A percentile compares a stretch with the other conserved stretches of the same genome.
These are phyloP conservation scores for Pediacus dermestoides DNA, from an alignment of 2,888 invertebrate species.

Conservation along the genomic window DNA sequence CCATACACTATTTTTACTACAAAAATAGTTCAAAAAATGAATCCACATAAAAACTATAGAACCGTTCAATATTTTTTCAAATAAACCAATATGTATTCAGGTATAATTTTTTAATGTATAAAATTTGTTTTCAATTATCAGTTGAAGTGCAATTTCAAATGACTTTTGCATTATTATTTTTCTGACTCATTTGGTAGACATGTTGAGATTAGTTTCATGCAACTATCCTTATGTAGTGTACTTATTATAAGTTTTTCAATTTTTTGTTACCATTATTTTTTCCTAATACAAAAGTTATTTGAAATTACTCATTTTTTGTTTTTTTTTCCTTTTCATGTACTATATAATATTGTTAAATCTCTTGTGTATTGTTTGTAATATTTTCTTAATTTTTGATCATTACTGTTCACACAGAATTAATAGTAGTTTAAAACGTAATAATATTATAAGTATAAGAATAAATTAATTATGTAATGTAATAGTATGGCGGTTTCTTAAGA, in stretches of 20 bases:
- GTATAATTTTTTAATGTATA: too few relatives aligned
- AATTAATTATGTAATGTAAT: conserved; percentile 13
- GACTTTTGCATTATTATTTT: conserved; percentile 9
- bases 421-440: conserved; percentile 18
- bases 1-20: conserved; percentile 26
- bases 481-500: conserved; percentile 18
- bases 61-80: not conserved
- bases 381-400: conserved; percentile 20
- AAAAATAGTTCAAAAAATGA: not conserved
- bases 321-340: conserved; percentile 21
- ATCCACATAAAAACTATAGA: not conserved
- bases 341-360: conserved; percentile 37
- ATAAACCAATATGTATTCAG: too few relatives aligned
- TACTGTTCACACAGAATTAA: conserved; percentile 26
- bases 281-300: conserved; percentile 28
- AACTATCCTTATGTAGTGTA: too few relatives aligned
- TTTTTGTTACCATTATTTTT: conserved; percentile 22
- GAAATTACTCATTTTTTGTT: conserved; percentile 26
- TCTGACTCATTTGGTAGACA: conserved; percentile 8
- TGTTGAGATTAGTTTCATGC: too few relatives aligned
- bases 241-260: not conserved
- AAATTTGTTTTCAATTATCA: not conserved
- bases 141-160: conserved; percentile 12
- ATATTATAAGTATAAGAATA: conserved; percentile 7
- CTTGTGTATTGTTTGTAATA: conserved; percentile 22